Conservation (phyloP, 2,113 vertebrate species). For the Zingel zingel region DNA sequence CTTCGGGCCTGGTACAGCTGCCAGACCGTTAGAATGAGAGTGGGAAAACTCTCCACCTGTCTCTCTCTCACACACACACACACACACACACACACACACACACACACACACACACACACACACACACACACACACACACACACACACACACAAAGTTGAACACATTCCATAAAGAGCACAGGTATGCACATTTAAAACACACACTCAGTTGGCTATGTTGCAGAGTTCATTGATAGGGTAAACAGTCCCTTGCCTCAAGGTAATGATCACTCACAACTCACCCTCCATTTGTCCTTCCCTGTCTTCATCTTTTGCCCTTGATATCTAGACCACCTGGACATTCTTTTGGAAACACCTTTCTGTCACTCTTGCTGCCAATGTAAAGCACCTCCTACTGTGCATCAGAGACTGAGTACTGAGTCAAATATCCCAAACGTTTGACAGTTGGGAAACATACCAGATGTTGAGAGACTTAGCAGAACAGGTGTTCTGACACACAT, state of each 20-base stretch:
- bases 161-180: not conserved
- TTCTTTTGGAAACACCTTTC: constrained; percentile 13
- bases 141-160: too few relatives aligned
- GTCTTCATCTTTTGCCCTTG: not conserved
- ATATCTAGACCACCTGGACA: constrained; percentile 28
- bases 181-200: not conserved
- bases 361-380: not conserved
- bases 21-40: constrained; percentile 32
- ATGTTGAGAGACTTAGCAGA: constrained; percentile 17
- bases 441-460: constrained; percentile 44
- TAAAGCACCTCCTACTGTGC: constrained; percentile 14
- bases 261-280: constrained; percentile 23
- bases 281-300: constrained; percentile 3
- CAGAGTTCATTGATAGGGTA: constrained; percentile 26
- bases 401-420: not conserved
- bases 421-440: constrained; percentile 30
- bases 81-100: not conserved
- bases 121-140: too few relatives aligned
- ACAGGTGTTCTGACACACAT: constrained; percentile 47
- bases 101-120: not conserved
- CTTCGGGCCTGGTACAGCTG: constrained; percentile 25
- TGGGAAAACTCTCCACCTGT: not conserved
- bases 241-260: constrained; percentile 15
- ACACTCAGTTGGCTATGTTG: not conserved
- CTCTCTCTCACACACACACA: not conserved